Percentiles rank a stretch among this genome's conserved stretches.
These are phyloP conservation scores for Turdus rufiventris DNA, from an alignment of 2,113 vertebrate genomes.

Conservation along the genomic window DNA sequence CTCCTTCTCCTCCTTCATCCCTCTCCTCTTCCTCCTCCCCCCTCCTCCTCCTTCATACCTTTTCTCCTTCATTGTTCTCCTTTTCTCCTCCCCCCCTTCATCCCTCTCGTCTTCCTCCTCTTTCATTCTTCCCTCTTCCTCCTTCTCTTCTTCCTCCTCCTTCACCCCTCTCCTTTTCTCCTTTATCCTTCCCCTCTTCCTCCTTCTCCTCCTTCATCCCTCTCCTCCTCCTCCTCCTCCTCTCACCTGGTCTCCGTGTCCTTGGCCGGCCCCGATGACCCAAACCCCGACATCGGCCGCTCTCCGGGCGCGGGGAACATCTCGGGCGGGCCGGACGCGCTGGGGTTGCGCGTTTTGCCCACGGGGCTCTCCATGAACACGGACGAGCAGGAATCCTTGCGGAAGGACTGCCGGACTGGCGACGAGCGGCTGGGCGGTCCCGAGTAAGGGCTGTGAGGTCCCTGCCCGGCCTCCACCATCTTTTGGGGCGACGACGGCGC, in stretches of 20 bases:
- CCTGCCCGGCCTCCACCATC: constrained; percentile 80
- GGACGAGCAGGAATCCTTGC: constrained; percentile 92
- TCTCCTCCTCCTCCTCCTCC: not conserved
- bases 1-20: too few relatives aligned
- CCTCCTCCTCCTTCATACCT: too few relatives aligned
- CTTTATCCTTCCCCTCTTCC: not conserved
- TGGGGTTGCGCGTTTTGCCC: constrained; percentile 82
- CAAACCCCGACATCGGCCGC: constrained; percentile 80
- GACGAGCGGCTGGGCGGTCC: constrained; percentile 88
- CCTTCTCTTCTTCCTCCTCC: too few relatives aligned
- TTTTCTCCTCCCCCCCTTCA: too few relatives aligned
- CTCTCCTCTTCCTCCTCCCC: too few relatives aligned
- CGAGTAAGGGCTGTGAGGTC: constrained; percentile 85
- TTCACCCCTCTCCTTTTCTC: not conserved
- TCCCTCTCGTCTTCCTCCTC: too few relatives aligned
- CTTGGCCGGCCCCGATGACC: constrained; percentile 80
- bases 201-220: not conserved
- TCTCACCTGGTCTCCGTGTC: constrained; percentile 85
- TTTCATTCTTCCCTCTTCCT: too few relatives aligned
- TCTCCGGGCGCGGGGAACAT: constrained; percentile 82
- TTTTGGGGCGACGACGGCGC: constrained; percentile 94
- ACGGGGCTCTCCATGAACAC: constrained; percentile 90
- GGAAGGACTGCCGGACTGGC: constrained; percentile 90
- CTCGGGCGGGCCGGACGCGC: constrained; percentile 76
- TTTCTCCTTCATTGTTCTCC: too few relatives aligned